A percentile compares a stretch with the other conserved stretches of the same genome.
Evolutionary conservation across 2,113 vertebrate species (phyloP).

Genomic region (Merops nubicus): DNA sequence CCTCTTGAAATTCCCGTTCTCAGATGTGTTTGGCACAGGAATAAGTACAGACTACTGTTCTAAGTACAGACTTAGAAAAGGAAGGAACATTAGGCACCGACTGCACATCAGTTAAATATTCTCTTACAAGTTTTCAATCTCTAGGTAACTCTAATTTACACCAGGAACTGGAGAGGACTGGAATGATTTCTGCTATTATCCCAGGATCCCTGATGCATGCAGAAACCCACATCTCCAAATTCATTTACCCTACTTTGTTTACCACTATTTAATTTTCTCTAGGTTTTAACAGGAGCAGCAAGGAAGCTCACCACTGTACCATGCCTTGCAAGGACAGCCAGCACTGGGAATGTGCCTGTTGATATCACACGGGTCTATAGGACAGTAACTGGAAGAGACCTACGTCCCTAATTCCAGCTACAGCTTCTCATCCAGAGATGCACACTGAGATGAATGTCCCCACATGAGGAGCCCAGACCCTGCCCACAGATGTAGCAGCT

Average conservation of each 20-base stretch:
- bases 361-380: background rate
- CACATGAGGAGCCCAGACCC: accelerated
- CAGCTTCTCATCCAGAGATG: background rate
- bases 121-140: background rate
- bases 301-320: background rate
- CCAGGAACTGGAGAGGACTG: background rate
- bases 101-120: accelerated
- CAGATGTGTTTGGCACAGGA: background rate
- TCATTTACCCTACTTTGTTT: background rate
- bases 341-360: background rate
- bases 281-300: background rate
- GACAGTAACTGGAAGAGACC: background rate
- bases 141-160: background rate
- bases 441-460: accelerated
- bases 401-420: background rate
- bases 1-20: background rate
- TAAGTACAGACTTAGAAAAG: background rate
- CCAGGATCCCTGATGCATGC: background rate
- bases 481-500: background rate
- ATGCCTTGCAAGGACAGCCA: background rate
- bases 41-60: too few species aligned
- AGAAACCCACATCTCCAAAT: background rate
- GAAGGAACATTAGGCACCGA: background rate
- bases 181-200: background rate
- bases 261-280: background rate